Conservation (phyloP, 2,888 invertebrate species). For the Autographa pulchrina region DNA sequence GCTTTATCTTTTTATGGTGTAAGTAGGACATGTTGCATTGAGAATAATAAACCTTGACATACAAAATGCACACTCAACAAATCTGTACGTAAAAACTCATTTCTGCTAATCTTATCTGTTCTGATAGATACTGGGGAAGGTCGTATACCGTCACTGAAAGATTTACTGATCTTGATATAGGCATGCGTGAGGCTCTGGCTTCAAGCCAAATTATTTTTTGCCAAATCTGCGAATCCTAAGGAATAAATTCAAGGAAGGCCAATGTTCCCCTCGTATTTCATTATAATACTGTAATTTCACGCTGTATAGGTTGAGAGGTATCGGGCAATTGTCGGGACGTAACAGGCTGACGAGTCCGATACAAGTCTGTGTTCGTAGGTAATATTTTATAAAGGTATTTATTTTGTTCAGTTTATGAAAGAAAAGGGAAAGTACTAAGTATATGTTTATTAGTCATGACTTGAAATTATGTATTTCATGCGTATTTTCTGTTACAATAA, state of each 20-base stretch:
- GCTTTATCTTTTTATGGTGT: not conserved
- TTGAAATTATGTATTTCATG: too few relatives aligned
- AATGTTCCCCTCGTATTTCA: conserved; percentile 64
- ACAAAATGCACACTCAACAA: conserved; percentile 40
- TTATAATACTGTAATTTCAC: conserved; percentile 60
- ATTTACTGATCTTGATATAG: conserved; percentile 71
- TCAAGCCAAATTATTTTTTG: conserved; percentile 74
- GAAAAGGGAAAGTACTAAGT: too few relatives aligned
- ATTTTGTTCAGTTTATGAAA: too few relatives aligned
- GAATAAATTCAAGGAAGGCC: conserved; percentile 76
- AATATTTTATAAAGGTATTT: not conserved
- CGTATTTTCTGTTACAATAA: too few relatives aligned
- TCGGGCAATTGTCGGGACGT: conserved; percentile 11
- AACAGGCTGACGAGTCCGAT: not conserved
- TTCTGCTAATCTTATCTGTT: conserved; percentile 63
- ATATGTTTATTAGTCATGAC: too few relatives aligned
- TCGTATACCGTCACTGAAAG: conserved; percentile 66
- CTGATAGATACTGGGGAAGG: conserved; percentile 64
- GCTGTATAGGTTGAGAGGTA: conserved; percentile 33
- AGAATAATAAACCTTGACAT: conserved; percentile 42
- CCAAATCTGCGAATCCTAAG: conserved; percentile 73
- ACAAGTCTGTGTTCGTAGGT: not conserved
- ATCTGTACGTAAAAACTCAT: conserved; percentile 47
- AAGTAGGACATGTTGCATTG: conserved; percentile 6
- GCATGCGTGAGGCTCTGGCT: conserved; percentile 64